Conservation (phyloP, 1,140 invertebrate genomes). For the Venturia canescens region DNA sequence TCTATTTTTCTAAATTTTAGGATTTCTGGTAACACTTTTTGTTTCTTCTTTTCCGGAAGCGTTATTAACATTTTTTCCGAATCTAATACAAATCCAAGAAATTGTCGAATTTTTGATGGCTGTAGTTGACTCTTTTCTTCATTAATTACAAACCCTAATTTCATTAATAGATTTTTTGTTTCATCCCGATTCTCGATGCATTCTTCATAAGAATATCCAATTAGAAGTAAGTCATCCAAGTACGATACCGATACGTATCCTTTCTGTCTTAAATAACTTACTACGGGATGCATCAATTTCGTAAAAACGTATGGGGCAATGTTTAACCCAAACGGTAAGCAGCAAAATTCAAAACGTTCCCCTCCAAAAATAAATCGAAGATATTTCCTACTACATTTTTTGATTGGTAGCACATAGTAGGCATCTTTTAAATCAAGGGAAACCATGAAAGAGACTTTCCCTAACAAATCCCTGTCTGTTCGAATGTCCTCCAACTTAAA, state of each 20-base stretch:
- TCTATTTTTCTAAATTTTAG: background rate
- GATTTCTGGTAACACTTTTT: slow-evolving; percentile 2
- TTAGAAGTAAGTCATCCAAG: slow-evolving; percentile 44
- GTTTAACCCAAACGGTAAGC: slow-evolving; percentile 43
- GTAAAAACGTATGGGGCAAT: slow-evolving; percentile 56
- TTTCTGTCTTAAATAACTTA: slow-evolving; percentile 20
- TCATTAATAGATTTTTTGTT: background rate
- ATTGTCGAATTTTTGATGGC: slow-evolving; percentile 16
- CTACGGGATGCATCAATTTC: slow-evolving; percentile 60
- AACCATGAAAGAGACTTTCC: slow-evolving; percentile 30
- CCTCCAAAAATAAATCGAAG: slow-evolving; percentile 42
- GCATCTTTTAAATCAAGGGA: slow-evolving; percentile 45
- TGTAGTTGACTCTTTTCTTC: slow-evolving; percentile 31
- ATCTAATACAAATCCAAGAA: slow-evolving; percentile 32
- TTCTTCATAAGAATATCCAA: slow-evolving; percentile 8
- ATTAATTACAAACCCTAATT: slow-evolving; percentile 45
- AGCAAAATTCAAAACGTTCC: slow-evolving; percentile 41
- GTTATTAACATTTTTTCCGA: slow-evolving; percentile 30
- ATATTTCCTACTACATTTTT: slow-evolving; percentile 22
- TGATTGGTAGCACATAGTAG: slow-evolving; percentile 40
- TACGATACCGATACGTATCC: slow-evolving; percentile 32
- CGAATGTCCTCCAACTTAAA: slow-evolving; percentile 51
- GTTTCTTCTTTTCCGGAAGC: slow-evolving; percentile 39
- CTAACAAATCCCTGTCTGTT: background rate
- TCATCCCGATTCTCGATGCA: slow-evolving; percentile 28